Base-by-base conservation (phyloP, 2,888 invertebrate species). In the Cheilosia urbana region DNA sequence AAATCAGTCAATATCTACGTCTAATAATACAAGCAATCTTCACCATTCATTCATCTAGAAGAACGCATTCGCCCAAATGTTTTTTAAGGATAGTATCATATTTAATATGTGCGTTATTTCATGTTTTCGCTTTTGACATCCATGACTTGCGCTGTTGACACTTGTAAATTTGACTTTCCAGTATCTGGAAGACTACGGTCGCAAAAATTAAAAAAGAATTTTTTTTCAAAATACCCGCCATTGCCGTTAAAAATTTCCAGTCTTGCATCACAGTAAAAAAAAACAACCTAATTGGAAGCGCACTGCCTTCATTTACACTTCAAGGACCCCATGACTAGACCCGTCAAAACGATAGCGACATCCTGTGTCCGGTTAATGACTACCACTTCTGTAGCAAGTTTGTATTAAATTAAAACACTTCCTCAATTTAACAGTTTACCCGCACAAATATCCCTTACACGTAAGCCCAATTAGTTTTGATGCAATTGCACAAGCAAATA, bases 381-480 rank as follows among this genome's bases (percentile, higher is more conserved):
- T 17, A 2, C 15, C 27, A 24, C 45, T 27, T 19, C 27, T 45
- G 4, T 19, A 47, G 7, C 27, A 27, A 17, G 27, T 19, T 17
- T 30, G 45, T 45, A 17, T 24, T 27, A 62, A 62, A 62, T 62
- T 45, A 62, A 62, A 11, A 49, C 49, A 49, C 42, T 62, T 13
- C 30, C 27, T 13, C 30, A 45, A 53, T 66, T 66, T 40, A 13
- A 24, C 15, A 40, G 19, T 30, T 47, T 17, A 4, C 11, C 19
- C 17, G 17, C 27, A n/a, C 47, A 49, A 24, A 51, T 51, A 24
- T 63, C 47, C 34, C 47, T 30, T n/a, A 63, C 66, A 66, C 66
- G 34, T 51, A 66, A 66, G 21, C 37, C 37, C 51, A 51, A 68
- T 68, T 42, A 42, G 53, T 40, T 42, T 17, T 9, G 34, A 47